phyloP scores from a whole-genome alignment of 2,113 vertebrate genomes.

The Halcyon senegalensis region DNA sequence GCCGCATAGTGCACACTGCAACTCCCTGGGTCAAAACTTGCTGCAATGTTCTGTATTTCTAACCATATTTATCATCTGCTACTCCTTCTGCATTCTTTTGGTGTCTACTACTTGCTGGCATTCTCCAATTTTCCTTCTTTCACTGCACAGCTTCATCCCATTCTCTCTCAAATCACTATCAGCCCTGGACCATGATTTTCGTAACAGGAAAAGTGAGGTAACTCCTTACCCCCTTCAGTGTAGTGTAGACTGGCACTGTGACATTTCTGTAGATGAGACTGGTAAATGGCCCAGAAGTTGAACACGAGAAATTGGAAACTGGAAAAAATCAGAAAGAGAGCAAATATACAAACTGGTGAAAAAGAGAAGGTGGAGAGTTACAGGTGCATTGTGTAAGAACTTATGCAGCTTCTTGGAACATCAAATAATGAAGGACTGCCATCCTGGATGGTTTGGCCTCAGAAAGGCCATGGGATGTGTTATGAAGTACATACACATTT shows the following conservation, averaged over 20 bases:
- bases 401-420: not conserved
- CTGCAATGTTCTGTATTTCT: not conserved
- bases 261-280: constrained; percentile 87
- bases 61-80: not conserved
- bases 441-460: not conserved
- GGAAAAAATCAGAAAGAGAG: constrained; percentile 5
- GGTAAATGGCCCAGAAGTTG: constrained; percentile 80
- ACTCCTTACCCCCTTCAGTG: constrained; percentile 87
- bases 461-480: not conserved
- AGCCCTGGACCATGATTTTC: not conserved
- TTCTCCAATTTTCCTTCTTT: not conserved
- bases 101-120: not conserved
- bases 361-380: not conserved
- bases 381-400: not conserved
- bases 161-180: not conserved
- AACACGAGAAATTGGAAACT: constrained; percentile 78
- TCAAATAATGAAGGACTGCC: not conserved
- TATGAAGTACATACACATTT: not conserved
- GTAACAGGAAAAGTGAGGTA: not conserved
- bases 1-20: not conserved
- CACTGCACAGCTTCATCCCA: not conserved
- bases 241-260: constrained; percentile 87
- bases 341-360: constrained; percentile 7
- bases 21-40: not conserved
- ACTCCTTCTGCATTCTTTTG: not conserved